These are phyloP conservation scores for Dicranocentrus wangi DNA, from an alignment of 2,888 invertebrate genomes.

Conservation along the genomic window DNA sequence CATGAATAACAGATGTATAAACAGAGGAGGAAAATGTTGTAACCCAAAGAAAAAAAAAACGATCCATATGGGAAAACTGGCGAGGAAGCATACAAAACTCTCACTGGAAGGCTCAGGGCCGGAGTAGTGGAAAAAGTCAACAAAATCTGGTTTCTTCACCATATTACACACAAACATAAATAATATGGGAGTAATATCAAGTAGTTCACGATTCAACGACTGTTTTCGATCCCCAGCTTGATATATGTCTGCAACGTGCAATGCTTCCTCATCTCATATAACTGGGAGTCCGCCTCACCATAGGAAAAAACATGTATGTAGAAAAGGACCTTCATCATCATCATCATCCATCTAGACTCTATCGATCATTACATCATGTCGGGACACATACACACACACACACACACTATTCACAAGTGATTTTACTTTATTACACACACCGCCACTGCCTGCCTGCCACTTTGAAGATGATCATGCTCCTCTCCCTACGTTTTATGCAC, in stretches of 20 bases:
- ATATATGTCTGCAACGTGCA: conserved; percentile 45
- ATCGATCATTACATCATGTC: conserved; percentile 53
- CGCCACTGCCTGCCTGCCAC: not conserved
- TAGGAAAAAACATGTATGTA: not conserved
- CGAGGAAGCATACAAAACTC: too few relatives aligned
- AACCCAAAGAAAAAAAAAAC: too few relatives aligned
- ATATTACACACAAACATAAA: conserved; percentile 20
- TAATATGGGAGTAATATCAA: not conserved
- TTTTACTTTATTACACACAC: conserved; percentile 7
- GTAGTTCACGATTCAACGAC: conserved; percentile 37
- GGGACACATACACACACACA: too few relatives aligned
- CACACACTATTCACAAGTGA: conserved; percentile 33
- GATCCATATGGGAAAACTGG: too few relatives aligned
- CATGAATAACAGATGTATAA: conserved; percentile 54
- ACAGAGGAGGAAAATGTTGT: too few relatives aligned
- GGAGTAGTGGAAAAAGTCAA: conserved; percentile 46
- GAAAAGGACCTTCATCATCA: conserved; percentile 23
- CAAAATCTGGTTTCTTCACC: conserved; percentile 28
- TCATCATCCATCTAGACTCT: conserved; percentile 30
- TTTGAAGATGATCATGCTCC: too few relatives aligned
- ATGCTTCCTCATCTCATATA: too few relatives aligned
- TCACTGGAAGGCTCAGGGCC: too few relatives aligned
- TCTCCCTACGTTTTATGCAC: not conserved
- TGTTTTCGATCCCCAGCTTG: conserved; percentile 49
- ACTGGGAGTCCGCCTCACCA: too few relatives aligned